phyloP scores from a whole-genome alignment of 2,113 vertebrate genomes.

The Orientallactaga bullata region DNA sequence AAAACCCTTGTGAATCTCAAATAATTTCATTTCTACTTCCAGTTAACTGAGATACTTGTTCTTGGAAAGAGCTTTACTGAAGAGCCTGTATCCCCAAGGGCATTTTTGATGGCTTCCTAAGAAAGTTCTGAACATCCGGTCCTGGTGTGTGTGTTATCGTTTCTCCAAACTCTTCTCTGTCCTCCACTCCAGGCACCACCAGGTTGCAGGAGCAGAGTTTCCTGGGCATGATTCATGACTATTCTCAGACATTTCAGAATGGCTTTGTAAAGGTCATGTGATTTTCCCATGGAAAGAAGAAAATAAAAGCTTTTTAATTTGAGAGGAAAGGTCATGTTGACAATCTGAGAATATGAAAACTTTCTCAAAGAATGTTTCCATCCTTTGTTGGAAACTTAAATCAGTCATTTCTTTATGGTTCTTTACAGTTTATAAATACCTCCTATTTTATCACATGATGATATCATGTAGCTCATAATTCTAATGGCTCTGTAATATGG shows the following conservation, averaged over 20 bases:
- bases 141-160: accelerated
- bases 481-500: not conserved
- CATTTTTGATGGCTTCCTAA: not conserved
- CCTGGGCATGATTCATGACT: not conserved
- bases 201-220: not conserved
- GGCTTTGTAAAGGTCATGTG: conserved; percentile 56
- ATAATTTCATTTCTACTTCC: not conserved
- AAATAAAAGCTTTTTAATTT: conserved; percentile 18
- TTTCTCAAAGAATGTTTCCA: conserved; percentile 19
- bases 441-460: conserved; percentile 11
- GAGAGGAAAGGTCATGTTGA: conserved; percentile 57
- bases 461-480: not conserved
- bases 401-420: not conserved
- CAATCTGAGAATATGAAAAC: conserved; percentile 6
- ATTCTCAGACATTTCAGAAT: not conserved
- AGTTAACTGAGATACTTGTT: not conserved
- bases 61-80: conserved; percentile 43
- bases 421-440: conserved; percentile 23
- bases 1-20: not conserved
- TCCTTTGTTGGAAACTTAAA: not conserved
- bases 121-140: not conserved
- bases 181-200: not conserved
- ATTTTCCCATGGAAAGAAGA: conserved; percentile 53
- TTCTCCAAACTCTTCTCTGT: not conserved
- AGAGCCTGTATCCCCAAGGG: not conserved